phyloP scores from a whole-genome alignment of 2,797 vertebrate species.

The Somateria mollissima region DNA sequence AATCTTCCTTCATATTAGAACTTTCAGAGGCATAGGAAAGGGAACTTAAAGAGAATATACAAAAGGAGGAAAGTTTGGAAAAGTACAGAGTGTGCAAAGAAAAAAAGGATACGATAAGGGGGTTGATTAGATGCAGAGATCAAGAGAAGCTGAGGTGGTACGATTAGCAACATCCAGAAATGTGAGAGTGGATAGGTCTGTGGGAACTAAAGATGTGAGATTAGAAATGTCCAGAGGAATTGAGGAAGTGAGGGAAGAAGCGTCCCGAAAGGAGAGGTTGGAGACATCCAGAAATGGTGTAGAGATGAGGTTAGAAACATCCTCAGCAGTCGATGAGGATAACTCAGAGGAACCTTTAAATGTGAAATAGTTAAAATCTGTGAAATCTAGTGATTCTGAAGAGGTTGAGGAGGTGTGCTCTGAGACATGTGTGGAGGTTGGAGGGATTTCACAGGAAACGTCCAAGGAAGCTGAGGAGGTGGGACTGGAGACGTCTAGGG shows the following conservation, averaged over 20 bases:
- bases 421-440: background rate
- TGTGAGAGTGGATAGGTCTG: constrained; percentile 28
- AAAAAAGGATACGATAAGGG: background rate
- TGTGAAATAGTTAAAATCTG: constrained; percentile 16
- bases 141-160: background rate
- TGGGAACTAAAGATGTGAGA: constrained; percentile 6
- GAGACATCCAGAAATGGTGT: constrained; percentile 24
- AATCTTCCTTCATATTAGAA: background rate
- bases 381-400: constrained; percentile 58
- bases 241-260: constrained; percentile 16
- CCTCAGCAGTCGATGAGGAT: background rate
- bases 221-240: constrained; percentile 37
- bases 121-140: constrained; percentile 33
- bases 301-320: constrained; percentile 18
- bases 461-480: constrained; percentile 30
- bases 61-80: background rate
- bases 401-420: constrained; percentile 52
- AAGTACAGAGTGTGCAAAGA: background rate
- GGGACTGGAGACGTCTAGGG: constrained; percentile 1
- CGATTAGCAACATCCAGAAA: constrained; percentile 53
- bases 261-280: background rate
- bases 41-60: background rate
- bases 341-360: constrained; percentile 39
- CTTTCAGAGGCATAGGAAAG: background rate
- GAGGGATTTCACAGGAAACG: constrained; percentile 22